phyloP scores from a whole-genome alignment of 1,140 invertebrate genomes.

The Tribolium madens region DNA sequence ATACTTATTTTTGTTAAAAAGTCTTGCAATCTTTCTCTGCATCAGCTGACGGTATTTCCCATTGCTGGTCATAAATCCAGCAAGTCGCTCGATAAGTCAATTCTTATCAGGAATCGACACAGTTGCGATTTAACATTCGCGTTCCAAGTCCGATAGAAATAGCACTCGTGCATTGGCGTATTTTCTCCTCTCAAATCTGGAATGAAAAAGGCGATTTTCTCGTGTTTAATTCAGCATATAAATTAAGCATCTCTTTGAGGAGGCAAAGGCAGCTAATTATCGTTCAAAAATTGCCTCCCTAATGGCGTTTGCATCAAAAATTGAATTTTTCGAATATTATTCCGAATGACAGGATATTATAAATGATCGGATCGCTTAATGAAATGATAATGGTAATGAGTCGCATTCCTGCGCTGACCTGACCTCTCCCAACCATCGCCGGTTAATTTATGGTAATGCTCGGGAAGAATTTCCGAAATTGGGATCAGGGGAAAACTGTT shows the following conservation, averaged over 20 bases:
- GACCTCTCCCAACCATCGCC: constrained; percentile 52
- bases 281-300: constrained; percentile 2
- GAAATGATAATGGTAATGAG: constrained; percentile 62
- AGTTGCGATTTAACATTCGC: neutral
- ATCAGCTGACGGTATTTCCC: constrained; percentile 46
- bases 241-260: neutral
- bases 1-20: neutral
- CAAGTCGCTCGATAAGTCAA: constrained; percentile 40
- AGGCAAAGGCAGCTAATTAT: constrained; percentile 14
- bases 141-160: constrained; percentile 27
- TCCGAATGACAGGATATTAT: constrained; percentile 57
- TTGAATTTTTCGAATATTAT: constrained; percentile 27
- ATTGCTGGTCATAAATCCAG: constrained; percentile 10
- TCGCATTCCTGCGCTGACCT: constrained; percentile 55
- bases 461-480: neutral
- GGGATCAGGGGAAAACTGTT: neutral
- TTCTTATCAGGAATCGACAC: constrained; percentile 42
- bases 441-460: constrained; percentile 50
- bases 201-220: neutral
- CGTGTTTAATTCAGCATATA: neutral
- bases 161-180: neutral
- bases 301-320: constrained; percentile 14
- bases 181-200: neutral
- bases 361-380: constrained; percentile 61
- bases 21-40: constrained; percentile 7